A percentile compares a stretch with the other conserved stretches of the same genome.
phyloP scores from a whole-genome alignment of 2,797 vertebrate genomes.

The Clarias laeviceps region DNA sequence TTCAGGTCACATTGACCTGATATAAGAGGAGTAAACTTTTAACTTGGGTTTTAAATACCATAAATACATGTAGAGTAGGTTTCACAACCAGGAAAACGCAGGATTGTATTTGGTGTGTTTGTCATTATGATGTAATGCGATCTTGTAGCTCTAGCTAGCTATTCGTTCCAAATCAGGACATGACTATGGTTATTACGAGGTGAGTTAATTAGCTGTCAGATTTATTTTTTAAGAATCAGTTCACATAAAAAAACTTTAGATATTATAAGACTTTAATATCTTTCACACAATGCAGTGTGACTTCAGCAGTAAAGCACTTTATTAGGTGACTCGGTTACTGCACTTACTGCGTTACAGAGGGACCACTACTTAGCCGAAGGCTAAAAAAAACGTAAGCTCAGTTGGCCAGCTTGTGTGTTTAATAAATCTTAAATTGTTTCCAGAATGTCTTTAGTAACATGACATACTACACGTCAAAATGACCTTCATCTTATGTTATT shows the following conservation, averaged over 20 bases:
- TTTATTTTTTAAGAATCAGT: not conserved
- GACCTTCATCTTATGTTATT: not conserved
- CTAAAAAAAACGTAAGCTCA: not conserved
- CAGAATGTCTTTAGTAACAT: not conserved
- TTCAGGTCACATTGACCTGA: not conserved
- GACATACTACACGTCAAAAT: not conserved
- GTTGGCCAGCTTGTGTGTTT: not conserved
- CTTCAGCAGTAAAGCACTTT: not conserved
- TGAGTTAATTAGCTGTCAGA: not conserved
- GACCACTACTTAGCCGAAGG: not conserved
- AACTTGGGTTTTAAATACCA: not conserved
- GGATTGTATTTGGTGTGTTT: not conserved
- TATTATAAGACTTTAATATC: not conserved
- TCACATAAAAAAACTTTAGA: not conserved
- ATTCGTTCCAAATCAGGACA: not conserved
- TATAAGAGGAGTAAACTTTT: not conserved
- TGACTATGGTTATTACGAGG: not conserved
- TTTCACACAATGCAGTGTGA: not conserved
- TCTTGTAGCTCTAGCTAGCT: not conserved
- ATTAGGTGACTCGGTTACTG: not conserved
- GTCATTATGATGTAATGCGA: not conserved
- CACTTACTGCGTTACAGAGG: not conserved
- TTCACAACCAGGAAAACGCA: not conserved
- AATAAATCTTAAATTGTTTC: not conserved
- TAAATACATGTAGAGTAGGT: not conserved